phyloP scores from a whole-genome alignment of 2,888 invertebrate genomes.

The Scaptodrosophila latifasciaeformis region DNA sequence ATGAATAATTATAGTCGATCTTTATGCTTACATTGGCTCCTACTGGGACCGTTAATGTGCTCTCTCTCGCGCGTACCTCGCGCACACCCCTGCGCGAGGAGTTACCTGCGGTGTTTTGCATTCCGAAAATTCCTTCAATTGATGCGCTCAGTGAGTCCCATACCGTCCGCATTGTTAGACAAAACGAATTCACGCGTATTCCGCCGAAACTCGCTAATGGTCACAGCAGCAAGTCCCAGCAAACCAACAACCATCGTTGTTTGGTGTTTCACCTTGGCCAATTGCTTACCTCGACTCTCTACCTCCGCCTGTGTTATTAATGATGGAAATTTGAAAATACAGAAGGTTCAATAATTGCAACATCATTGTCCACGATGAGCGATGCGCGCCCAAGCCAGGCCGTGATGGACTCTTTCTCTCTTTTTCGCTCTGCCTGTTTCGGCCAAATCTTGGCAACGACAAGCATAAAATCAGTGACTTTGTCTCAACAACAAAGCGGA shows the following conservation, averaged over 20 bases:
- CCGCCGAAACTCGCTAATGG: conserved; percentile 73
- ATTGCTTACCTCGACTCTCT: conserved; percentile 8
- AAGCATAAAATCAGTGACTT: conserved; percentile 49
- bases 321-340: conserved; percentile 75
- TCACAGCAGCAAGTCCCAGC: conserved; percentile 46
- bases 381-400: conserved; percentile 14
- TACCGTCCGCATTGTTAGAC: conserved; percentile 63
- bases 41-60: conserved; percentile 73
- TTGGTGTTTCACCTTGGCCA: conserved; percentile 70
- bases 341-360: conserved; percentile 75
- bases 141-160: conserved; percentile 60
- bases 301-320: conserved; percentile 74
- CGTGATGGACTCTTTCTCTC: conserved; percentile 18
- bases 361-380: conserved; percentile 70
- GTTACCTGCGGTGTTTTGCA: conserved; percentile 69
- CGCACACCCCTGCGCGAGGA: conserved; percentile 35
- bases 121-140: conserved; percentile 71
- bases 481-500: conserved; percentile 49
- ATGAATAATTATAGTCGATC: conserved; percentile 74
- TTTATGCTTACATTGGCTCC: conserved; percentile 70
- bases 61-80: conserved; percentile 50
- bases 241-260: conserved; percentile 27
- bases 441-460: not conserved
- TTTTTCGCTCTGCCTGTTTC: conserved; percentile 19
- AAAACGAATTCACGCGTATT: conserved; percentile 72